Percentiles rank a stretch among this genome's conserved stretches.
Evolutionary conservation across 1,140 invertebrate species (phyloP).

Genomic region (Antheraea pernyi): DNA sequence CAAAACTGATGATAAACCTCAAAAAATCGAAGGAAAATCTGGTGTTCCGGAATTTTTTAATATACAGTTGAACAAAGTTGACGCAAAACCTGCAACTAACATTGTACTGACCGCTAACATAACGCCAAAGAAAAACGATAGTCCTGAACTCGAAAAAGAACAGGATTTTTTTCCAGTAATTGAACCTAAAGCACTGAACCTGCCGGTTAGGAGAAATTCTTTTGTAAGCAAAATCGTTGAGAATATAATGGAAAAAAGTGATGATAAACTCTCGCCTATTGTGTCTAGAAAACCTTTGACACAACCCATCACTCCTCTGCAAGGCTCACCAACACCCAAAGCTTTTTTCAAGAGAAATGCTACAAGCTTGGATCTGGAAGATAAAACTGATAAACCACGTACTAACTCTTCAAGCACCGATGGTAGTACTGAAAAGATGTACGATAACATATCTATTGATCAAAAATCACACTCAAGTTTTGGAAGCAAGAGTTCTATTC

Average conservation of each 20-base stretch:
- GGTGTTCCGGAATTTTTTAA: slow-evolving; percentile 85
- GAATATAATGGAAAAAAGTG: slow-evolving; percentile 39
- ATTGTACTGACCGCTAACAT: slow-evolving; percentile 81
- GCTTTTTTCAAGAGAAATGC: slow-evolving; percentile 68
- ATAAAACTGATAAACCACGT: slow-evolving; percentile 59
- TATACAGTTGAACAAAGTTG: slow-evolving; percentile 85
- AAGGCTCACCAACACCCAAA: slow-evolving; percentile 62
- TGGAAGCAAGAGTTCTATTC: slow-evolving; percentile 78
- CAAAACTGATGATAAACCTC: slow-evolving; percentile 69
- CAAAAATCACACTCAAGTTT: slow-evolving; percentile 72
- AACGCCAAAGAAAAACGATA: slow-evolving; percentile 69
- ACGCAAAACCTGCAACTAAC: slow-evolving; percentile 80
- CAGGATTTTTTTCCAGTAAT: slow-evolving; percentile 46
- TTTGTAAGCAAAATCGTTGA: slow-evolving; percentile 44
- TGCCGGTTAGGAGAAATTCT: slow-evolving; percentile 37
- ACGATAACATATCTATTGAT: slow-evolving; percentile 72
- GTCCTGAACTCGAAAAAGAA: slow-evolving; percentile 58
- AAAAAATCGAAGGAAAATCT: slow-evolving; percentile 47
- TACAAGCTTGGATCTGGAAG: slow-evolving; percentile 56
- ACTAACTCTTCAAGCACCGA: slow-evolving; percentile 67
- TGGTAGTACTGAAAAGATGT: slow-evolving; percentile 66
- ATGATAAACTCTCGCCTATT: slow-evolving; percentile 44
- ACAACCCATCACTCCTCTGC: slow-evolving; percentile 38
- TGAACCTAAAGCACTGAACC: slow-evolving; percentile 43
- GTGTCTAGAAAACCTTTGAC: slow-evolving; percentile 32